Conservation (phyloP, 2,888 invertebrate species). For the Biston betularia region DNA sequence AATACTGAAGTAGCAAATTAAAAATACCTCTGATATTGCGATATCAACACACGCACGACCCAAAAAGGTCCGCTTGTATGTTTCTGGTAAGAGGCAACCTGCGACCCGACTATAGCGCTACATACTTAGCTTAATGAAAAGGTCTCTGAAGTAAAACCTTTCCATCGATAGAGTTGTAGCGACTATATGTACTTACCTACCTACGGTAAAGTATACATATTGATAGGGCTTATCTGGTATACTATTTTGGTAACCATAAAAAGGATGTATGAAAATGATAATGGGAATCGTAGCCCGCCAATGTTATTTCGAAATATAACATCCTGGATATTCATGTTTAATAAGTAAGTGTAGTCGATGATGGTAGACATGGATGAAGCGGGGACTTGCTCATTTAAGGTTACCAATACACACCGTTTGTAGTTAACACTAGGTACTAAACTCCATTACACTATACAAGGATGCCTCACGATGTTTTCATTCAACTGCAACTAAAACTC, state of each 20-base stretch:
- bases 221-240: not conserved
- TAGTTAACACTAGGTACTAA: no score
- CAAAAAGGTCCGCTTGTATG: constrained; percentile 41
- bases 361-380: no score
- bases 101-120: constrained; percentile 33
- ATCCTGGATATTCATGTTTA: no score
- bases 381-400: no score
- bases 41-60: constrained; percentile 43
- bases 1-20: constrained; percentile 58
- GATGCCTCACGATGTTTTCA: no score
- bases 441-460: no score
- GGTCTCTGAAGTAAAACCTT: constrained; percentile 44
- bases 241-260: not conserved
- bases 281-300: no score
- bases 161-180: constrained; percentile 35
- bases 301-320: no score
- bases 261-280: not conserved
- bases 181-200: constrained; percentile 4
- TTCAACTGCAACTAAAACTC: no score
- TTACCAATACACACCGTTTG: no score
- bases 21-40: constrained; percentile 64
- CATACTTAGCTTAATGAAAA: constrained; percentile 47
- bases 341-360: no score
- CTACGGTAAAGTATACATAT: constrained; percentile 16
- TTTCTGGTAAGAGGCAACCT: constrained; percentile 34